phyloP scores from a whole-genome alignment of 2,113 vertebrate species.

The Kryptolebias marmoratus region DNA sequence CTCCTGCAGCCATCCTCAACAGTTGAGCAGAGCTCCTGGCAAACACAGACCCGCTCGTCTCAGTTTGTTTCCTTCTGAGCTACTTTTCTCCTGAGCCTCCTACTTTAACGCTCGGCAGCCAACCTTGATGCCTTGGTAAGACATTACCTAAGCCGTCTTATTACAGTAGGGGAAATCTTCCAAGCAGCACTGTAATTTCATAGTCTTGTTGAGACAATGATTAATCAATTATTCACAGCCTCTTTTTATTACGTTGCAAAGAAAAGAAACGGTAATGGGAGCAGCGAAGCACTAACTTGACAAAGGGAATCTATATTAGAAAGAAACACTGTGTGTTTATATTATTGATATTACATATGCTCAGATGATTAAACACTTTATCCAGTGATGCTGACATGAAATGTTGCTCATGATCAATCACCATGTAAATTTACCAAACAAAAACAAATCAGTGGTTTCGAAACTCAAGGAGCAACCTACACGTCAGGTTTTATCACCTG shows the following conservation, averaged over 20 bases:
- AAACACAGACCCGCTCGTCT: slow-evolving; percentile 70
- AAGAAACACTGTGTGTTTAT: not conserved
- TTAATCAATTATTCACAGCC: slow-evolving; percentile 68
- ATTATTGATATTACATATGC: not conserved
- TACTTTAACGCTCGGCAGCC: slow-evolving; percentile 52
- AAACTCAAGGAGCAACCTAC: too few relatives aligned
- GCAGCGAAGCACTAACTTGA: slow-evolving; percentile 2
- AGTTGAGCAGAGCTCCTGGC: slow-evolving; percentile 53
- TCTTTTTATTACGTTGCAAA: slow-evolving; percentile 49
- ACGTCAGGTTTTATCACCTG: too few relatives aligned
- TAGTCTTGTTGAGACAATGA: slow-evolving; percentile 58
- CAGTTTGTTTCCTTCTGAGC: slow-evolving; percentile 64
- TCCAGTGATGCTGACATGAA: too few relatives aligned
- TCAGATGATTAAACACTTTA: too few relatives aligned
- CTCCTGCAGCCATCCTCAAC: slow-evolving; percentile 43
- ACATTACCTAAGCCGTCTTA: slow-evolving; percentile 60
- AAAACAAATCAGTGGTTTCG: too few relatives aligned
- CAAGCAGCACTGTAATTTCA: slow-evolving; percentile 58
- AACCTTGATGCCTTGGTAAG: slow-evolving; percentile 39
- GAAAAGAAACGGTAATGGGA: slow-evolving; percentile 36
- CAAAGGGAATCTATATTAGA: not conserved
- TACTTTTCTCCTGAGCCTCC: slow-evolving; percentile 40
- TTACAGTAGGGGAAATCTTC: slow-evolving; percentile 49
- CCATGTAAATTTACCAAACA: too few relatives aligned
- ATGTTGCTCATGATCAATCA: too few relatives aligned